Evolutionary conservation across 2,888 invertebrate species (phyloP).

Genomic region (Tribolium freemani): DNA sequence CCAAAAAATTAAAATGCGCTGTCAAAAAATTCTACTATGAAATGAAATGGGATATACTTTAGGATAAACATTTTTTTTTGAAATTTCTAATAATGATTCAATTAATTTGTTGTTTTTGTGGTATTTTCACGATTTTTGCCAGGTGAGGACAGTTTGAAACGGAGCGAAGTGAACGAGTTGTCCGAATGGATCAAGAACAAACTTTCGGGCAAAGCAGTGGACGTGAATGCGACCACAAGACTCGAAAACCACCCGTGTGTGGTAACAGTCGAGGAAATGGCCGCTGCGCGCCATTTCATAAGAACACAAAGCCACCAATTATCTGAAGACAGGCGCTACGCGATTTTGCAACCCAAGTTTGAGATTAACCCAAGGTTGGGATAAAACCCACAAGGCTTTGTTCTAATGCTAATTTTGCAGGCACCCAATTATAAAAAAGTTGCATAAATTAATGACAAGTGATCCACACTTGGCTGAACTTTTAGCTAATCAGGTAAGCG

Average conservation of each 20-base stretch:
- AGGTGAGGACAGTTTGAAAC: slow-evolving; percentile 80
- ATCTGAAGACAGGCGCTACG: slow-evolving; percentile 88
- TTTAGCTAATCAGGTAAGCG: slow-evolving; percentile 83
- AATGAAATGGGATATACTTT: too few species aligned
- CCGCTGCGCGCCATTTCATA: slow-evolving; percentile 94
- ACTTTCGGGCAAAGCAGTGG: slow-evolving; percentile 84
- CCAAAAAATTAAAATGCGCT: too few species aligned
- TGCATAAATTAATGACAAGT: slow-evolving; percentile 79
- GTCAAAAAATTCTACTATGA: too few species aligned
- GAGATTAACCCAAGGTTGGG: slow-evolving; percentile 92
- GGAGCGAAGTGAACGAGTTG: slow-evolving; percentile 83
- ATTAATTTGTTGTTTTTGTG: not conserved
- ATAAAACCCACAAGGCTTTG: not conserved
- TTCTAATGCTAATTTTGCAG: slow-evolving; percentile 67
- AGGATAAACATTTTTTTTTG: too few species aligned
- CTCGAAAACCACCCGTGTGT: slow-evolving; percentile 94
- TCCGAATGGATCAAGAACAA: slow-evolving; percentile 83
- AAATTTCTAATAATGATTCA: too few species aligned
- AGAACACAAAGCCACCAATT: slow-evolving; percentile 87
- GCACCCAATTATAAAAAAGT: slow-evolving; percentile 91
- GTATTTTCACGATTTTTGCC: not conserved
- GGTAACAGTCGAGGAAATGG: slow-evolving; percentile 97
- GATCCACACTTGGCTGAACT: slow-evolving; percentile 88
- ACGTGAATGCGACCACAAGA: slow-evolving; percentile 86
- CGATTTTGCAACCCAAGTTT: slow-evolving; percentile 89